These are phyloP conservation scores for Ageneiosus marmoratus DNA, from an alignment of 2,113 vertebrate species.

Conservation along the genomic window DNA sequence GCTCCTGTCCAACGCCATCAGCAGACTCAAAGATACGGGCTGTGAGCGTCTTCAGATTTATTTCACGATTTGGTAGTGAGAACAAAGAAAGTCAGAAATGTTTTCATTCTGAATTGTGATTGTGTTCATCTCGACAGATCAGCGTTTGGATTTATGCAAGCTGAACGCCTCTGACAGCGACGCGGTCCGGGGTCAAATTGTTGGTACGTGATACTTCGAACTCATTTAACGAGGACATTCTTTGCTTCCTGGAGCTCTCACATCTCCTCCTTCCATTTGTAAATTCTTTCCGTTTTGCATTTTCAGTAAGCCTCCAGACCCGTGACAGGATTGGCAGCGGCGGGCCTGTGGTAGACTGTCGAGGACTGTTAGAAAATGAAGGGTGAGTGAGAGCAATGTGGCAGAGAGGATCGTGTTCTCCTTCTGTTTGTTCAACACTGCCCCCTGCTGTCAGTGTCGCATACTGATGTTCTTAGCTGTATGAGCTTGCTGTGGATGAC, in stretches of 20 bases:
- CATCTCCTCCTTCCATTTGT: slow-evolving; percentile 1
- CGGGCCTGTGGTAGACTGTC: slow-evolving; percentile 94
- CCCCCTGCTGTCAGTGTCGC: slow-evolving; percentile 34
- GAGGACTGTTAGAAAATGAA: slow-evolving; percentile 93
- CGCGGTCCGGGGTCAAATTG: slow-evolving; percentile 95
- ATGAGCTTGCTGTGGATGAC: not conserved
- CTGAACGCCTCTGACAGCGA: slow-evolving; percentile 95
- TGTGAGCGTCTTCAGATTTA: slow-evolving; percentile 74
- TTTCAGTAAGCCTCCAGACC: slow-evolving; percentile 94
- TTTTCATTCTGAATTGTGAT: not conserved
- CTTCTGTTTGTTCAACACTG: slow-evolving; percentile 7
- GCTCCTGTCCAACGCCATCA: slow-evolving; percentile 95
- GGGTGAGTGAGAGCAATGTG: slow-evolving; percentile 77
- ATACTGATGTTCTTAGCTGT: too few relatives aligned
- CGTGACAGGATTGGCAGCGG: slow-evolving; percentile 92
- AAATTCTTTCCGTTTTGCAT: slow-evolving; percentile 21
- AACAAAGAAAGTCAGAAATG: not conserved
- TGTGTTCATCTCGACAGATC: slow-evolving; percentile 77
- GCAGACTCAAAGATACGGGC: slow-evolving; percentile 95
- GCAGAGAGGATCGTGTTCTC: not conserved
- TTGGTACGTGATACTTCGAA: slow-evolving; percentile 79
- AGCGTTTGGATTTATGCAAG: slow-evolving; percentile 99
- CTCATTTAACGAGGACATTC: not conserved
- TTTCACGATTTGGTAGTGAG: not conserved
- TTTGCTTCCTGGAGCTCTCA: not conserved